Evolutionary conservation across 2,888 invertebrate genomes (phyloP).

Genomic region (Pseudococcus jackbeardsleyi): DNA sequence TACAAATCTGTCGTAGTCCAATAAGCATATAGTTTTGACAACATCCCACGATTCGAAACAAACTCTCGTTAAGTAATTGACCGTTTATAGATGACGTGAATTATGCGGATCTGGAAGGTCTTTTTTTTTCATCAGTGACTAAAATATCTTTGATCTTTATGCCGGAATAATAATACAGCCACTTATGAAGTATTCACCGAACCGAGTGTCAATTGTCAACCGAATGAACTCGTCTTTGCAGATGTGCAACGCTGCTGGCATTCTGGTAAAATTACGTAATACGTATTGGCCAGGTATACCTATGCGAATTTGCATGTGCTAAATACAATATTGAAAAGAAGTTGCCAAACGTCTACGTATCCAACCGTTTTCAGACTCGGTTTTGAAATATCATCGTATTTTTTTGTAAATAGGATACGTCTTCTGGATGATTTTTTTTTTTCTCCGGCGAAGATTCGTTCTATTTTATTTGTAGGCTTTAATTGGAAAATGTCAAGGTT

Average conservation of each 20-base stretch:
- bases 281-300: not conserved
- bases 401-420: not conserved
- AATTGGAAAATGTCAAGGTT: slow-evolving; percentile 36
- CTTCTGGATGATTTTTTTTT: not conserved
- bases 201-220: not conserved
- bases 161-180: not conserved
- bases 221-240: not conserved
- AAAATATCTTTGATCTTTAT: not conserved
- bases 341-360: not conserved
- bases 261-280: not conserved
- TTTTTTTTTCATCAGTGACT: not conserved
- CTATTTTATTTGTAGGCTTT: not conserved
- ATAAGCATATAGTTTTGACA: slow-evolving; percentile 53
- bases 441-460: not conserved
- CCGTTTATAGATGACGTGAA: slow-evolving; percentile 20
- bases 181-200: not conserved
- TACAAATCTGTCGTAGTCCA: slow-evolving; percentile 60
- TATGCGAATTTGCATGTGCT: slow-evolving; percentile 42
- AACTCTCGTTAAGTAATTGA: slow-evolving; percentile 10
- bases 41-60: slow-evolving; percentile 33
- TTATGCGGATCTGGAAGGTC: not conserved
- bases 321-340: slow-evolving; percentile 30
- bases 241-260: not conserved
- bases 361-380: not conserved
- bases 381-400: not conserved